Percentiles rank a stretch among this genome's conserved stretches.
Evolutionary conservation across 1,140 invertebrate species (phyloP).

Genomic region (Bombus superbus): DNA sequence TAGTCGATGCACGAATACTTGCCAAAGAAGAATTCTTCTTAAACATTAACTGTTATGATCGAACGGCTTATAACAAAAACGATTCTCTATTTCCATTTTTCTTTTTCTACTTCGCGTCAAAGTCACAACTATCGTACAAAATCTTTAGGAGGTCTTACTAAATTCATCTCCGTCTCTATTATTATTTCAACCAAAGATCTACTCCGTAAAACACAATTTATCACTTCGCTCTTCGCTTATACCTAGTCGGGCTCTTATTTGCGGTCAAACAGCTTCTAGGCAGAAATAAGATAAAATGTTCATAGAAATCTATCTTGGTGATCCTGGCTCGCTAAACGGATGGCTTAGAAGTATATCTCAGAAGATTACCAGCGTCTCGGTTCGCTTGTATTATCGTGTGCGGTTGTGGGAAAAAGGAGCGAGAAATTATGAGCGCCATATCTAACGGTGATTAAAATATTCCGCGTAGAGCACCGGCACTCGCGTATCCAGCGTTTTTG

Average conservation of each 20-base stretch:
- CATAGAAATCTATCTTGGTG: neutral
- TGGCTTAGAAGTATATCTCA: conserved; percentile 18
- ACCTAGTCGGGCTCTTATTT: neutral
- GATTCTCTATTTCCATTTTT: too few relatives aligned
- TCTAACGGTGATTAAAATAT: conserved; percentile 30
- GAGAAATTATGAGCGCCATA: neutral
- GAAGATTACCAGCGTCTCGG: neutral
- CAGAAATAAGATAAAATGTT: neutral
- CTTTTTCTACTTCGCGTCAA: too few relatives aligned
- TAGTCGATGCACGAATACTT: too few relatives aligned
- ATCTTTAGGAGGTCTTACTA: too few relatives aligned
- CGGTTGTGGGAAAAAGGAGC: neutral
- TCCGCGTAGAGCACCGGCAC: conserved; percentile 32
- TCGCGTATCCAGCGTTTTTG: conserved; percentile 35
- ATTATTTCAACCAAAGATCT: neutral
- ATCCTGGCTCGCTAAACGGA: neutral
- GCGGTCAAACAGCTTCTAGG: neutral
- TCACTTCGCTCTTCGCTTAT: neutral
- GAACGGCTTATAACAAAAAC: too few relatives aligned
- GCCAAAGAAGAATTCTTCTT: too few relatives aligned
- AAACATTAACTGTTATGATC: too few relatives aligned
- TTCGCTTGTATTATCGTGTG: neutral
- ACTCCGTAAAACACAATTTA: neutral
- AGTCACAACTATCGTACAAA: too few relatives aligned
- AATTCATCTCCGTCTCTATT: neutral